A percentile compares a stretch with the other conserved stretches of the same genome.
Evolutionary conservation across 2,797 vertebrate genomes (phyloP).

Genomic region (Tokudaia tokunoshimensis): DNA sequence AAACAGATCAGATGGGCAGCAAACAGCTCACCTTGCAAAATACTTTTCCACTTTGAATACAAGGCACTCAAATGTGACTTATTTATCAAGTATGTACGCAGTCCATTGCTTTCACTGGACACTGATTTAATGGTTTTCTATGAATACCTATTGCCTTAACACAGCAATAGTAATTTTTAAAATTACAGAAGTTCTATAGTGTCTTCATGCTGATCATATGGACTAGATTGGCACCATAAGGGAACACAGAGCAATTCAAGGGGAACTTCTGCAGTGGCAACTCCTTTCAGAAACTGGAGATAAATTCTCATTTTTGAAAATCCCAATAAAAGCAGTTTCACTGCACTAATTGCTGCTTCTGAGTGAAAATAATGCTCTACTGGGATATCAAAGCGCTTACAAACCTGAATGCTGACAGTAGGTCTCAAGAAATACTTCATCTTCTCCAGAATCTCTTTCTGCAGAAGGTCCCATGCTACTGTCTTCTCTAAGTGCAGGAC

Average conservation of each 20-base stretch:
- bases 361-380: background rate
- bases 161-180: background rate
- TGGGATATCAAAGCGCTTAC: background rate
- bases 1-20: background rate
- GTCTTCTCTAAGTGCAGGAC: constrained; percentile 97
- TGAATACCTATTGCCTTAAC: background rate
- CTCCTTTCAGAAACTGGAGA: background rate
- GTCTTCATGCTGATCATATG: background rate
- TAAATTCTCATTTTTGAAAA: background rate
- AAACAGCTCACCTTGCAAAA: background rate
- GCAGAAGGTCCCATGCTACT: constrained; percentile 96
- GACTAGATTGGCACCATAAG: background rate
- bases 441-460: constrained; percentile 98
- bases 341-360: background rate
- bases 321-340: background rate
- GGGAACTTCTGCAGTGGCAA: background rate
- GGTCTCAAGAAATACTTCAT: constrained; percentile 97
- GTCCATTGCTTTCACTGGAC: background rate
- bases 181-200: constrained; percentile 3
- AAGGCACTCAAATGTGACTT: background rate
- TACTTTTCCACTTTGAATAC: background rate
- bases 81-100: background rate
- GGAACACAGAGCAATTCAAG: background rate
- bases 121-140: background rate
- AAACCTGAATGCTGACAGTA: constrained; percentile 96